Base-by-base conservation (phyloP, 1,140 invertebrate species). In the Acromyrmex echinatior region DNA sequence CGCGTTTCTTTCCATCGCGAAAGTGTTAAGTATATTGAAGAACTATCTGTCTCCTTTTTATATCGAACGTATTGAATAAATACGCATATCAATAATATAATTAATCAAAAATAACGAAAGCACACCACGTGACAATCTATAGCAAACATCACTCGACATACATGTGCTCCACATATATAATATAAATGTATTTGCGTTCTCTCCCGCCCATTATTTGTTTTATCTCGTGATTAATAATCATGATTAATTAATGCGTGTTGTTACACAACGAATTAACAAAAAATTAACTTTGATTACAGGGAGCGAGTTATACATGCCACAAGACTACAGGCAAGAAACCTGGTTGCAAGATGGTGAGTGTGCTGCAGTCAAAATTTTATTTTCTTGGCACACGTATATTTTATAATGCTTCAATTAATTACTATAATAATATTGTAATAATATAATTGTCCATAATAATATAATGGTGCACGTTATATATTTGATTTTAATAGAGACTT, bases 331-430 rank as follows among this genome's bases (percentile, higher is more conserved):
- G 73, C 94, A 94, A 68, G 94, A 95, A 87, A 62, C 92, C 45
- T 94, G 94, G 94, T 85, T 95, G 82, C 93, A 93, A 86, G 94
- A 95, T 70, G 92, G 94, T 95, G 79, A 93, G 92, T 93, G 58
- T 21, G 14, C 39, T 45, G 28, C 39, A 78, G n/a, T 12, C 49
- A 56, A 56, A 39, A 66, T 73, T 77, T 78, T 39, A 74, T 66
- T 16, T 21, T 5, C 4, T 4, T 51, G 1, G 14, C 35, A 21
- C 6, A 18, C 1, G 45, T 14, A 51, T 68, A n/a, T 65, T 21
- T 74, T 25, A 77, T 12, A 28, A 62, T 68, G 53, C 5, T 71
- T 71, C 9, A 49, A 68, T 65, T 49, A 58, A 49, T 31, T 49
- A 2, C 16, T 18, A 21, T 18, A 35, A 28, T 65, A 70, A 63